phyloP scores from a whole-genome alignment of 2,113 vertebrate genomes.

The Lophotis ruficrista region DNA sequence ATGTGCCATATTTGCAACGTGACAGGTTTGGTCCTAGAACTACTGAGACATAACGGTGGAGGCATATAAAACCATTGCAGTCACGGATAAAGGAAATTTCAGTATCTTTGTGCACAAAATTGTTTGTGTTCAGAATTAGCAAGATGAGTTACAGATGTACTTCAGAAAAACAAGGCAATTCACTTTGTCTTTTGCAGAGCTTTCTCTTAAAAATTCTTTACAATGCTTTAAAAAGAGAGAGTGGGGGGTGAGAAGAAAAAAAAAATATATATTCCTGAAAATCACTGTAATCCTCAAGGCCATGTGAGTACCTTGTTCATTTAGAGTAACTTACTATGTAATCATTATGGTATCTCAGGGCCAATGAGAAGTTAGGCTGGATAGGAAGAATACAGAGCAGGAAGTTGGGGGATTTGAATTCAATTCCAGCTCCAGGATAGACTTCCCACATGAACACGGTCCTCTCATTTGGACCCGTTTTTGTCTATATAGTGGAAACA shows the following conservation, averaged over 20 bases:
- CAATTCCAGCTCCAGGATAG: not conserved
- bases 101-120: not conserved
- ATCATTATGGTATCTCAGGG: not conserved
- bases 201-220: slow-evolving; percentile 4
- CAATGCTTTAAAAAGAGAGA: not conserved
- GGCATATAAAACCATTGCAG: not conserved
- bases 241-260: not conserved
- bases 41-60: not conserved
- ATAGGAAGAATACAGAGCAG: not conserved
- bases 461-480: accelerated
- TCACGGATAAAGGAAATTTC: not conserved
- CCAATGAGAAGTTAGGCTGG: not conserved
- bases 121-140: not conserved
- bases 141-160: slow-evolving; percentile 29
- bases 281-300: not conserved
- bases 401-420: not conserved
- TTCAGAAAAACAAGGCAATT: not conserved
- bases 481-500: not conserved
- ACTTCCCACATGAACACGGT: accelerated
- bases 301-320: not conserved
- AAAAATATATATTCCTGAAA: not conserved
- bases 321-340: not conserved
- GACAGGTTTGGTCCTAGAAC: not conserved
- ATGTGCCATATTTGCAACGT: not conserved
- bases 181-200: not conserved